Evolutionary conservation across 2,888 invertebrate genomes (phyloP).

Genomic region (Pandemis corylana): DNA sequence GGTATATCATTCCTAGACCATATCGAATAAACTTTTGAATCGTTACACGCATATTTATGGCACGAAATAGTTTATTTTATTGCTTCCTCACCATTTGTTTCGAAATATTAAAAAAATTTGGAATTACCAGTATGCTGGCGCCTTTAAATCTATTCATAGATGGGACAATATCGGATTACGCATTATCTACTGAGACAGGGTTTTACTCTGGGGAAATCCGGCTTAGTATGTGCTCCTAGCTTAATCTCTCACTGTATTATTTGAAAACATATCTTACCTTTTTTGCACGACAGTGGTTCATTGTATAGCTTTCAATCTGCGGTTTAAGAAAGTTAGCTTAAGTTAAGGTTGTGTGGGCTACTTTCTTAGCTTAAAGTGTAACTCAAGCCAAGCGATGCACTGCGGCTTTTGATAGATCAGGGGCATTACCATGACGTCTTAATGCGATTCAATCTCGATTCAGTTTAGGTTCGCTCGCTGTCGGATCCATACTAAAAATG

Average conservation of each 20-base stretch:
- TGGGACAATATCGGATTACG: constrained; percentile 18
- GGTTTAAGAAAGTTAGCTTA: too few species aligned
- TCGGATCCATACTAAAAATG: too few species aligned
- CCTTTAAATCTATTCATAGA: constrained; percentile 3
- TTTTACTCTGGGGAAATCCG: constrained; percentile 7
- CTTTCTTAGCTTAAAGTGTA: background rate
- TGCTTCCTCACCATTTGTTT: background rate
- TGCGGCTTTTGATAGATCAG: too few species aligned
- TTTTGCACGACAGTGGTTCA: too few species aligned
- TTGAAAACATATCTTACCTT: background rate
- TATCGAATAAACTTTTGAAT: background rate
- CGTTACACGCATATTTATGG: background rate
- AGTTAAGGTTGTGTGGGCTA: background rate
- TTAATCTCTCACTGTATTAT: background rate
- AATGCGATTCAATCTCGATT: too few species aligned
- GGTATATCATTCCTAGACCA: background rate
- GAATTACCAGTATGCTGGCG: background rate
- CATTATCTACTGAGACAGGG: background rate
- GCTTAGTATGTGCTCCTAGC: background rate
- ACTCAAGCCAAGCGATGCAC: too few species aligned
- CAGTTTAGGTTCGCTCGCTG: too few species aligned
- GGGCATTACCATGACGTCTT: too few species aligned
- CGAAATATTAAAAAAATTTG: background rate
- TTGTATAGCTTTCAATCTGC: too few species aligned
- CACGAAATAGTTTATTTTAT: background rate